These are phyloP conservation scores for Formica selysi DNA, from an alignment of 1,140 invertebrate genomes.

Conservation along the genomic window DNA sequence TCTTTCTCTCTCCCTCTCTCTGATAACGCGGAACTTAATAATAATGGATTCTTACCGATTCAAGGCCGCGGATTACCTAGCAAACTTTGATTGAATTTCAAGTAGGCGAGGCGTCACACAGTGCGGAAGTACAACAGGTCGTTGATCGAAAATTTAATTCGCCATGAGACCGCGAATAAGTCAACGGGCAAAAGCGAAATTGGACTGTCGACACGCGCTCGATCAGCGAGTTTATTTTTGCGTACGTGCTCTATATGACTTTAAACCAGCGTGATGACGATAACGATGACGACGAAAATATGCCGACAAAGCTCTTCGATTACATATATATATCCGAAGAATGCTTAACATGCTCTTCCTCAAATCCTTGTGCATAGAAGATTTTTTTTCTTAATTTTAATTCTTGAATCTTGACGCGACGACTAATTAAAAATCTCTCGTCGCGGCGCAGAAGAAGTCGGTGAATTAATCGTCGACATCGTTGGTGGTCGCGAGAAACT, in stretches of 20 bases:
- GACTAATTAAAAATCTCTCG: constrained; percentile 60
- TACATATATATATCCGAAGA: background rate
- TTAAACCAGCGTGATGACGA: background rate
- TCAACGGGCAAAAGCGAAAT: background rate
- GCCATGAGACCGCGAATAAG: constrained; percentile 11
- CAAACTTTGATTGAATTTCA: constrained; percentile 71
- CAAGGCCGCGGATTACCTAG: constrained; percentile 63
- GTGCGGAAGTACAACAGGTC: constrained; percentile 52
- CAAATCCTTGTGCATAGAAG: background rate
- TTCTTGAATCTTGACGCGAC: constrained; percentile 33
- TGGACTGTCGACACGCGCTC: background rate
- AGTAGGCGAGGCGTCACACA: background rate
- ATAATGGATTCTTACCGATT: constrained; percentile 64
- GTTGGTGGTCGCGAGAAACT: constrained; percentile 46
- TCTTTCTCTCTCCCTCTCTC: no score
- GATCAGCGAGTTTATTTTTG: constrained; percentile 40
- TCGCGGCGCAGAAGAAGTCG: constrained; percentile 39
- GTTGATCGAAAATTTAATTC: constrained; percentile 60
- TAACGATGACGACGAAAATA: background rate
- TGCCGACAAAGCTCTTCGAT: constrained; percentile 16
- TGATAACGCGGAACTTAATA: constrained; percentile 57
- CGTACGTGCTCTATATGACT: background rate
- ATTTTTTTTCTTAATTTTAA: background rate
- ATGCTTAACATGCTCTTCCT: background rate
- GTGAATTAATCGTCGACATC: constrained; percentile 58